Evolutionary conservation across 1,140 invertebrate genomes (phyloP), one percentile per base, ranked within the genome.

Genomic region (Sitobion miscanthi): DNA sequence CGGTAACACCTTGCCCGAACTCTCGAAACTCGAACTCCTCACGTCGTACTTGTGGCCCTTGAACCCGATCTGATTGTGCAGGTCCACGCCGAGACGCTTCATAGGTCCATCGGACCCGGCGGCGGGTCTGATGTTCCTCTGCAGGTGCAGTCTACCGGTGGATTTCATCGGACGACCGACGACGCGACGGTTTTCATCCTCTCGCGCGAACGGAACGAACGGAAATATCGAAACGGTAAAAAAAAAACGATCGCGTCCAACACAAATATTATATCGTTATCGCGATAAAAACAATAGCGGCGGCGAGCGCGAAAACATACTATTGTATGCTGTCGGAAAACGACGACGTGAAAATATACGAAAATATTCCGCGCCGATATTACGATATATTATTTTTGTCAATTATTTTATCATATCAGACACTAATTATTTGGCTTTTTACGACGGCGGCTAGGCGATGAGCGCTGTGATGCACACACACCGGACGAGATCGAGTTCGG

Each of bases 11-110:
- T 95, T 95, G 94, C 94, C 95, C 30, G 94, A 94, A 30, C 95
- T 95, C 94, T 96, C 95, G 94, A 96, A 95, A 93, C 95, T 96
- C 94, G 95, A 95, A 94, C 95, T 95, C 38, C 95, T 94, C 92
- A 96, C 94, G 93, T 96, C 95, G 93, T 95, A 95, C 93, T 96
- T 96, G 94, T 95, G 83, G 3, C 91, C 82, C n/a, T 93, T 93
- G 49, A 30, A 91, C 30, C 69, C 90, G 45, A 91, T 49, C n/a
- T 83, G 57, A 9, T 91, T 45, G 47, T 86, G 35, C 82, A 93
- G 38, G 82, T 93, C 91, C 4, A 54, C 82, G 3, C 47, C 82
- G 1, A 93, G 49, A 7, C 91, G 38, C 38, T 25, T 86, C 82
- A 45, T 42, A 82, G 91, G 49, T 2, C 21, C 49, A 52, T 54